phyloP scores from a whole-genome alignment of 2,797 vertebrate genomes.

The Betta splendens region DNA sequence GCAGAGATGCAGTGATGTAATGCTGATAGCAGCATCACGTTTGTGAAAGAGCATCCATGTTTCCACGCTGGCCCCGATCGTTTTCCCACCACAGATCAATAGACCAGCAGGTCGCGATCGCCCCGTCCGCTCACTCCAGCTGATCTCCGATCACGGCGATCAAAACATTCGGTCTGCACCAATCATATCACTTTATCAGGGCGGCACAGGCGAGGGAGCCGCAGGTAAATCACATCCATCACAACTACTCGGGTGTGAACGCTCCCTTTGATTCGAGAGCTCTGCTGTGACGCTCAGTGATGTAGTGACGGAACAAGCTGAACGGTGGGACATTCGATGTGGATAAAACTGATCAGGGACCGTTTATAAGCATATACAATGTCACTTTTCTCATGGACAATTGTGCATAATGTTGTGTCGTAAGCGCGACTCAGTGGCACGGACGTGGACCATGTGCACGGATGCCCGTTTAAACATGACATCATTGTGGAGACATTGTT shows the following conservation, averaged over 20 bases:
- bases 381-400: neutral
- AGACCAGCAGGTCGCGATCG: constrained; percentile 15
- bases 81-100: constrained; percentile 72
- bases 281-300: neutral
- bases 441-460: too few relatives aligned
- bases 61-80: constrained; percentile 68
- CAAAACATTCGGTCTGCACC: constrained; percentile 10
- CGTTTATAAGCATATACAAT: accelerated
- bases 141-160: constrained; percentile 51
- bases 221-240: constrained; percentile 8
- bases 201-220: constrained; percentile 15
- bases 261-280: neutral
- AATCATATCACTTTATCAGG: constrained; percentile 1
- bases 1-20: constrained; percentile 76
- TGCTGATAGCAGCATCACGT: constrained; percentile 72
- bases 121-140: constrained; percentile 8
- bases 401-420: too few relatives aligned
- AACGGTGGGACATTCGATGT: neutral
- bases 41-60: constrained; percentile 74
- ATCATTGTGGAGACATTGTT: constrained; percentile 38
- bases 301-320: neutral
- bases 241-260: constrained; percentile 31
- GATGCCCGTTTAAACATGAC: neutral
- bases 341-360: neutral
- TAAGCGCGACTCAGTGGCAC: neutral